These are phyloP conservation scores for Bufo gargarizans DNA, from an alignment of 2,113 vertebrate species.

Conservation along the genomic window DNA sequence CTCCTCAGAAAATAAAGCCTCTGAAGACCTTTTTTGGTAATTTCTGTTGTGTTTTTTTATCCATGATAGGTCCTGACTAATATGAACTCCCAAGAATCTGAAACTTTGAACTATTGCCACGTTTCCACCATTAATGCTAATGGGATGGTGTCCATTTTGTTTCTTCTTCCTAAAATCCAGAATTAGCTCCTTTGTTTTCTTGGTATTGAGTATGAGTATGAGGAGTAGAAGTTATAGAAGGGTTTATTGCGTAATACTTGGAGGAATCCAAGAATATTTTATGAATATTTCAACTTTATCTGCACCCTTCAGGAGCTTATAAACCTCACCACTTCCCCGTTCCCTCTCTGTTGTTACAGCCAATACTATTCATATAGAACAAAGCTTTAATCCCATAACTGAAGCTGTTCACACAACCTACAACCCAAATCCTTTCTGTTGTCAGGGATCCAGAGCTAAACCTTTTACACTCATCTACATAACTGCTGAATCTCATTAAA, in stretches of 20 bases:
- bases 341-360: background rate
- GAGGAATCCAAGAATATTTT: background rate
- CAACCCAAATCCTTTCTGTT: slow-evolving; percentile 8
- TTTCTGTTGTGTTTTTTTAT: too few species aligned
- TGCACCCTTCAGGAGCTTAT: background rate
- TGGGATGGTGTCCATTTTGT: too few species aligned
- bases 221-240: background rate
- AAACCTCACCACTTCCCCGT: background rate
- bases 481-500: slow-evolving; percentile 22
- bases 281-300: background rate
- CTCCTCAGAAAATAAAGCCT: too few species aligned
- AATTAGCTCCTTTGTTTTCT: too few species aligned
- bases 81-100: too few species aligned
- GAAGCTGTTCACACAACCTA: background rate
- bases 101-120: too few species aligned
- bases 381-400: slow-evolving; percentile 19
- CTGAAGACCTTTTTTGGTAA: too few species aligned
- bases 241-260: too few species aligned
- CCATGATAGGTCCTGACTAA: too few species aligned
- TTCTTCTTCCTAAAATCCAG: too few species aligned
- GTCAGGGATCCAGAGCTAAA: slow-evolving; percentile 7
- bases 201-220: too few species aligned
- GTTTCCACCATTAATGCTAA: too few species aligned
- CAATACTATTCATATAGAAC: slow-evolving; percentile 24
- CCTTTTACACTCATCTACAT: slow-evolving; percentile 30